Percentiles rank a stretch among this genome's conserved stretches.
Evolutionary conservation across 2,888 invertebrate genomes (phyloP).

Genomic region (Heliconius erato): DNA sequence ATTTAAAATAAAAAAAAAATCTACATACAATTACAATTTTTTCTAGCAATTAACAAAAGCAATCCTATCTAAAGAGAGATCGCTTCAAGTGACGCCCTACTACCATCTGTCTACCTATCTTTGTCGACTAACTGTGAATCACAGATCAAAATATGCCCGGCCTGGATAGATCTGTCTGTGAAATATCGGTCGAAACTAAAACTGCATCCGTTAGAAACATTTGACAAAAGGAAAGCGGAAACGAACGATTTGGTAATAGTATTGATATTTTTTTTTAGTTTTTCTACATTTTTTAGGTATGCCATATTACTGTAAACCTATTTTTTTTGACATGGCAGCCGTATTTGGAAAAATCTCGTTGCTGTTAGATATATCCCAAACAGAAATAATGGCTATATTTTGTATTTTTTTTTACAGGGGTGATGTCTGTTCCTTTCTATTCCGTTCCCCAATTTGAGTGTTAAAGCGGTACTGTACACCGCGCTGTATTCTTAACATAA

Average conservation of each 20-base stretch:
- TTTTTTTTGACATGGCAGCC: no score
- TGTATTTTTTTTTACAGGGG: no score
- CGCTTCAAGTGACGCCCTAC: slow-evolving; percentile 27
- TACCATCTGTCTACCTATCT: slow-evolving; percentile 10
- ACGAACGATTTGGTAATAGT: neutral
- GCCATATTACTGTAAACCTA: no score
- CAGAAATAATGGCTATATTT: no score
- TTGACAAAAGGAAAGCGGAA: slow-evolving; percentile 10
- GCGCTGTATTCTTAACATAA: no score
- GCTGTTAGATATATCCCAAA: no score
- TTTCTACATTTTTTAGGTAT: no score
- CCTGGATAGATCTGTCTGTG: slow-evolving; percentile 24
- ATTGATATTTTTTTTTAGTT: neutral
- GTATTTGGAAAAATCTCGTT: no score
- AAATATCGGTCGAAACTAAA: slow-evolving; percentile 13
- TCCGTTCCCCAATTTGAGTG: no score
- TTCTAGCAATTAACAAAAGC: slow-evolving; percentile 3
- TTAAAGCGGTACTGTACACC: no score
- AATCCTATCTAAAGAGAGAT: slow-evolving; percentile 24
- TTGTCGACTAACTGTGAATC: slow-evolving; percentile 33
- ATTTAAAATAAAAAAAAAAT: neutral
- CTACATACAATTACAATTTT: neutral
- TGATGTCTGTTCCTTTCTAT: no score
- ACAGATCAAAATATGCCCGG: slow-evolving; percentile 29
- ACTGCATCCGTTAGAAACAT: slow-evolving; percentile 4